A percentile compares a stretch with the other conserved stretches of the same genome.
Evolutionary conservation across 2,797 vertebrate species (phyloP).

Genomic region (Girardinus metallicus): DNA sequence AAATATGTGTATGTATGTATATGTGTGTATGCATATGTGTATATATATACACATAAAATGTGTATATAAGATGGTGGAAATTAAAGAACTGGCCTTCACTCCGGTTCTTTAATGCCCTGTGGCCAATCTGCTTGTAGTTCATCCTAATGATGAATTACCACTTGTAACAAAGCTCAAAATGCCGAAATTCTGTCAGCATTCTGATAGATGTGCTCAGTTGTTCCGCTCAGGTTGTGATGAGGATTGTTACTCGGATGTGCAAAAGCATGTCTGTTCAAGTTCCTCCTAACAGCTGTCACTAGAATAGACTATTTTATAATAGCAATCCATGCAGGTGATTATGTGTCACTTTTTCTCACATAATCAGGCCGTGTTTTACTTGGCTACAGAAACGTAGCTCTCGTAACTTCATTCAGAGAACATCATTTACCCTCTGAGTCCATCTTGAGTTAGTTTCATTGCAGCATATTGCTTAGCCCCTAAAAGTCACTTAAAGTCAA

Average conservation of each 20-base stretch:
- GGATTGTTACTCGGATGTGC: not conserved
- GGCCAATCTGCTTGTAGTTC: not conserved
- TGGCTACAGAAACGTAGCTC: not conserved
- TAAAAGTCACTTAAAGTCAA: not conserved
- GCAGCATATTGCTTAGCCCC: not conserved
- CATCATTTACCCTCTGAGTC: too few relatives aligned
- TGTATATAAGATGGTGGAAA: too few relatives aligned
- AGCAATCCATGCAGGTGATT: not conserved
- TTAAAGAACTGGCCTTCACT: too few relatives aligned
- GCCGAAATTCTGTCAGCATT: not conserved
- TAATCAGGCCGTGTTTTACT: not conserved
- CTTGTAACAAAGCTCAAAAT: not conserved
- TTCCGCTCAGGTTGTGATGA: not conserved
- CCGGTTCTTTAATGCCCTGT: too few relatives aligned
- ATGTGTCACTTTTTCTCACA: not conserved
- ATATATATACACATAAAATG: not conserved
- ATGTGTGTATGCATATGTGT: too few relatives aligned
- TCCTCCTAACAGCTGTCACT: not conserved
- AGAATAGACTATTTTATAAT: not conserved
- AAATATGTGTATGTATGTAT: too few relatives aligned
- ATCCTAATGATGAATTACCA: not conserved
- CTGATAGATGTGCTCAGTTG: not conserved
- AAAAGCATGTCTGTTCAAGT: not conserved
- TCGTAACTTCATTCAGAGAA: not conserved
- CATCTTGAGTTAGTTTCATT: too few relatives aligned